phyloP scores from a whole-genome alignment of 1,140 invertebrate genomes.

The Micrasema longulum region DNA sequence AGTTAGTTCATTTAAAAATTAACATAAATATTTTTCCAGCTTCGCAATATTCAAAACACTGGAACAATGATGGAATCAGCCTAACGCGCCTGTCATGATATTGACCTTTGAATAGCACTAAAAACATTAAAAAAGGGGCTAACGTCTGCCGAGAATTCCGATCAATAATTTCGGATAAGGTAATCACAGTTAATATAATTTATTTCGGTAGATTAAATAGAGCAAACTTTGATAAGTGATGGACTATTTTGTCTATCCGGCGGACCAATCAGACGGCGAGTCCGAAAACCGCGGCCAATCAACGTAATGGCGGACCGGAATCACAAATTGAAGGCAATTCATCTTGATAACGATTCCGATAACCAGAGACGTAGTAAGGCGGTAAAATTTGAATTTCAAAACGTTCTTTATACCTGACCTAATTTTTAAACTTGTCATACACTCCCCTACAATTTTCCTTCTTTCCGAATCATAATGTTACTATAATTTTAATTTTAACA shows the following conservation, averaged over 20 bases:
- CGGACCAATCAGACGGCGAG: constrained; percentile 32
- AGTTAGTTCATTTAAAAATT: too few species aligned
- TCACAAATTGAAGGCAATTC: constrained; percentile 53
- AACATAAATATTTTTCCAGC: too few species aligned
- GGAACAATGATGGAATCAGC: constrained; percentile 17
- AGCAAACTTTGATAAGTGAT: constrained; percentile 43
- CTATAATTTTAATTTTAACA: too few species aligned
- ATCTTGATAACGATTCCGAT: constrained; percentile 51
- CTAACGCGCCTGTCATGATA: constrained; percentile 30
- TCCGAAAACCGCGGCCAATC: constrained; percentile 41
- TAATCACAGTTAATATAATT: constrained; percentile 48
- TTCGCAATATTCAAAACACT: neutral
- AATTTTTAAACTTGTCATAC: too few species aligned
- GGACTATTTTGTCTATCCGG: constrained; percentile 22
- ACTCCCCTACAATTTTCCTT: too few species aligned
- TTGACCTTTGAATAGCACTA: constrained; percentile 34
- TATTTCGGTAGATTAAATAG: constrained; percentile 46
- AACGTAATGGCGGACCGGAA: constrained; percentile 51
- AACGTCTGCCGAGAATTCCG: constrained; percentile 19
- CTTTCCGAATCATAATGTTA: too few species aligned
- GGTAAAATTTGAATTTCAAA: too few species aligned
- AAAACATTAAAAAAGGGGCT: constrained; percentile 9
- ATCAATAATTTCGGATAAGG: constrained; percentile 44
- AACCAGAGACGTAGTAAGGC: neutral
- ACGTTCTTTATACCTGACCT: too few species aligned